Percentiles rank a stretch among this genome's conserved stretches.
Evolutionary conservation across 2,113 vertebrate genomes (phyloP).

Genomic region (Columba livia): DNA sequence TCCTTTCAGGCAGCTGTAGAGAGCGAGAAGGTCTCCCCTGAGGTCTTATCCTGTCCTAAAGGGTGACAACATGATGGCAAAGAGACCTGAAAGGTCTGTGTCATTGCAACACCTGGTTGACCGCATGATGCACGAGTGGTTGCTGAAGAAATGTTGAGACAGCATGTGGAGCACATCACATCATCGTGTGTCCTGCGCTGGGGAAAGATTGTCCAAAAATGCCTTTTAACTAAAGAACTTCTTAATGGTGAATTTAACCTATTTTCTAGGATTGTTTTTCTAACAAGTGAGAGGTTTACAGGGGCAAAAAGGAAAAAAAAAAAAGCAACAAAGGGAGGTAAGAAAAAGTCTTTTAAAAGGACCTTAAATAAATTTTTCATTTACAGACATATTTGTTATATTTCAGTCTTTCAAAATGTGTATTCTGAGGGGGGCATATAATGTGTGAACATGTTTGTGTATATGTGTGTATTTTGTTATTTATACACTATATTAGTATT

Average conservation of each 20-base stretch:
- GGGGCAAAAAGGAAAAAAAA: not conserved
- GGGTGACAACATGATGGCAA: accelerated
- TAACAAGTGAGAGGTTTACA: not conserved
- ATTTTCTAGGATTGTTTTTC: not conserved
- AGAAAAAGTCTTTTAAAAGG: not conserved
- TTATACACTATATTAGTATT: not conserved
- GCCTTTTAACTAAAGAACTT: not conserved
- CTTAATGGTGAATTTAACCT: not conserved
- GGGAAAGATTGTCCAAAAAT: not conserved
- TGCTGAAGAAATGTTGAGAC: not conserved
- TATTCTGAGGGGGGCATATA: not conserved
- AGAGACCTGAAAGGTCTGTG: not conserved
- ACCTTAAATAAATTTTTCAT: not conserved
- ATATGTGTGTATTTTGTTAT: not conserved
- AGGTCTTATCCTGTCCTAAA: not conserved
- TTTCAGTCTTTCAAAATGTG: not conserved
- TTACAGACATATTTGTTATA: not conserved
- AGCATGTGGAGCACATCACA: not conserved
- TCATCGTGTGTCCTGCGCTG: accelerated
- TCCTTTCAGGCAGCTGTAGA: not conserved
- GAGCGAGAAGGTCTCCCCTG: not conserved
- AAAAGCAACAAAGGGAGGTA: not conserved
- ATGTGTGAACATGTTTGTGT: not conserved
- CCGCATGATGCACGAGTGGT: accelerated
- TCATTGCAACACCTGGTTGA: accelerated